Conservation (phyloP, 2,797 vertebrate genomes). For the Myotis planiceps region DNA sequence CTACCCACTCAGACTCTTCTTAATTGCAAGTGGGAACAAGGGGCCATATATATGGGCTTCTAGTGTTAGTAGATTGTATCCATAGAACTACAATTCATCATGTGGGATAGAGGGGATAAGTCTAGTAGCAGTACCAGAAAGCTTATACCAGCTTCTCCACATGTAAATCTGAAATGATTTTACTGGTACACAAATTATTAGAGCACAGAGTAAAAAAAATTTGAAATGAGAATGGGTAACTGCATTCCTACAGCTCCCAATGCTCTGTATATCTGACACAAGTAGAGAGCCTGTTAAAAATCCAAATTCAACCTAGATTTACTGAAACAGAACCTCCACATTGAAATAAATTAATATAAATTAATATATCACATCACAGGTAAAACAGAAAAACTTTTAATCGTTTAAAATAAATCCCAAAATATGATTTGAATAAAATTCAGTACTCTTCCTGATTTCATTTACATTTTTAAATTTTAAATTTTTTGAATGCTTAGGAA, state of each 20-base stretch:
- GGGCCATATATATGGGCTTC: background rate
- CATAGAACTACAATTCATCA: background rate
- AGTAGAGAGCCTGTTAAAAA: background rate
- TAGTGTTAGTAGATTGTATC: background rate
- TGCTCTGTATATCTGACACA: background rate
- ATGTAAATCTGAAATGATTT: slow-evolving; percentile 6
- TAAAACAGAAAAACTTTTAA: background rate
- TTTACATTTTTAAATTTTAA: background rate
- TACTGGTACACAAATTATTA: background rate
- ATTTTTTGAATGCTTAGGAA: background rate
- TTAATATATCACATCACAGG: background rate
- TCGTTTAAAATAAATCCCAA: background rate
- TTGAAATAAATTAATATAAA: slow-evolving; percentile 17
- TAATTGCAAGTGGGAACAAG: background rate
- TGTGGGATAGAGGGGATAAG: background rate
- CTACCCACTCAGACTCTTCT: background rate
- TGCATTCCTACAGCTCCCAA: background rate
- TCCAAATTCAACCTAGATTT: background rate
- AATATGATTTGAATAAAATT: slow-evolving; percentile 14
- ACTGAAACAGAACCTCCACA: background rate
- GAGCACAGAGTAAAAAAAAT: slow-evolving; percentile 23
- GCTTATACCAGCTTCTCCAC: background rate
- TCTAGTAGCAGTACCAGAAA: background rate
- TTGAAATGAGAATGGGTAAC: slow-evolving; percentile 40
- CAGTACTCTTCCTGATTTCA: background rate